phyloP scores from a whole-genome alignment of 2,113 vertebrate genomes.

The Gymnorhina tibicen region DNA sequence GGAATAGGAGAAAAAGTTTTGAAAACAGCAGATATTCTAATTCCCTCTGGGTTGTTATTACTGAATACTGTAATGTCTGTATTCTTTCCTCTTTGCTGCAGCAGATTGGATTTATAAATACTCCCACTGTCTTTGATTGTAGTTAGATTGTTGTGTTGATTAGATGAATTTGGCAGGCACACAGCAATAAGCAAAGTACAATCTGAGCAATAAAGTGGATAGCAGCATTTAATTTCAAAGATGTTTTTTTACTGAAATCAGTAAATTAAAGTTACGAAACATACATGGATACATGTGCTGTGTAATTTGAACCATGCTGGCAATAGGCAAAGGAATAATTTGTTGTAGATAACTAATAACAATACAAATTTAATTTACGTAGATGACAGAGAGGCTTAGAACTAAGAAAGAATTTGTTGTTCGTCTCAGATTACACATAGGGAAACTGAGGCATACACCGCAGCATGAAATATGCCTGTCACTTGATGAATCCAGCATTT shows the following conservation, averaged over 20 bases:
- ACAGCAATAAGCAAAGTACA: background rate
- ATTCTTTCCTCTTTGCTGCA: conserved; percentile 38
- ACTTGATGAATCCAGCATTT: background rate
- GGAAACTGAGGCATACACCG: background rate
- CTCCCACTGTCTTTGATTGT: conserved; percentile 51
- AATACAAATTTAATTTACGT: background rate
- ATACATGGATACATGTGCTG: background rate
- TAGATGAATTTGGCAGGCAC: background rate
- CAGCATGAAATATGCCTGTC: background rate
- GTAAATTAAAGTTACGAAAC: background rate
- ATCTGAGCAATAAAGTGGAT: conserved; percentile 15
- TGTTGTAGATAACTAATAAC: background rate
- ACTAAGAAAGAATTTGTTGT: background rate
- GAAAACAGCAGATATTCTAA: background rate
- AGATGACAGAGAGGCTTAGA: background rate
- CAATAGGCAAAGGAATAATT: background rate
- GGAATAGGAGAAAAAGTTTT: background rate
- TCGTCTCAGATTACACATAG: background rate
- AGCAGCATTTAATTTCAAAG: conserved; percentile 40
- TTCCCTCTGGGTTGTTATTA: background rate
- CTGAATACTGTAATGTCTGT: background rate
- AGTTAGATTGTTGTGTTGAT: conserved; percentile 23
- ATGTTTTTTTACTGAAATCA: conserved; percentile 38
- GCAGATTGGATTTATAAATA: conserved; percentile 43
- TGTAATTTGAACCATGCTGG: background rate